phyloP scores from a whole-genome alignment of 2,888 invertebrate genomes.

The Dolichomitus sp. region DNA sequence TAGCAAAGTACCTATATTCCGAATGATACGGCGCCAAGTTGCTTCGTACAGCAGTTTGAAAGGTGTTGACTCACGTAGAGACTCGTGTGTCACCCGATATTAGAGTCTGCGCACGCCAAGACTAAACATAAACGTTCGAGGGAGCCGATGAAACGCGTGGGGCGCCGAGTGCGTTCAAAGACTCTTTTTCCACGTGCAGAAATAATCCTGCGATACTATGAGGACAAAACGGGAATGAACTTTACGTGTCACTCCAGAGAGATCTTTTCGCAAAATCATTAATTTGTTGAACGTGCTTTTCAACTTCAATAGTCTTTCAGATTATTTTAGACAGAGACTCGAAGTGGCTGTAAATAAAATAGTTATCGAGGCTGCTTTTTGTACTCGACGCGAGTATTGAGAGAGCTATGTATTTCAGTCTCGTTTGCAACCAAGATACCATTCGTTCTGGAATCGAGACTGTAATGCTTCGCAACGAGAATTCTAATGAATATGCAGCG shows the following conservation, averaged over 20 bases:
- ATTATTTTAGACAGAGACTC: background rate
- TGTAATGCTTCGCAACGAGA: conserved; percentile 34
- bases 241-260: background rate
- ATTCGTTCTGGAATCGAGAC: conserved; percentile 25
- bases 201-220: too few relatives aligned
- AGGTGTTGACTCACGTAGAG: conserved; percentile 56
- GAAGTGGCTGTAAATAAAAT: conserved; percentile 1
- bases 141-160: conserved; percentile 41
- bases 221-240: background rate
- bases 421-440: conserved; percentile 15
- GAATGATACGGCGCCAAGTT: conserved; percentile 44
- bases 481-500: conserved; percentile 59
- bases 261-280: conserved; percentile 65
- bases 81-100: conserved; percentile 58
- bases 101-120: conserved; percentile 61
- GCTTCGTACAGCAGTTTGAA: conserved; percentile 40
- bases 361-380: background rate
- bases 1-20: conserved; percentile 19
- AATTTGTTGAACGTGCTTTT: conserved; percentile 70
- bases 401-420: background rate
- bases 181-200: conserved; percentile 30
- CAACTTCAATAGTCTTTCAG: background rate
- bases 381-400: background rate
- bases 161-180: conserved; percentile 19
- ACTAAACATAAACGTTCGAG: conserved; percentile 69